Base-by-base conservation (phyloP, 2,888 invertebrate genomes). In the Emmelina monodactyla region DNA sequence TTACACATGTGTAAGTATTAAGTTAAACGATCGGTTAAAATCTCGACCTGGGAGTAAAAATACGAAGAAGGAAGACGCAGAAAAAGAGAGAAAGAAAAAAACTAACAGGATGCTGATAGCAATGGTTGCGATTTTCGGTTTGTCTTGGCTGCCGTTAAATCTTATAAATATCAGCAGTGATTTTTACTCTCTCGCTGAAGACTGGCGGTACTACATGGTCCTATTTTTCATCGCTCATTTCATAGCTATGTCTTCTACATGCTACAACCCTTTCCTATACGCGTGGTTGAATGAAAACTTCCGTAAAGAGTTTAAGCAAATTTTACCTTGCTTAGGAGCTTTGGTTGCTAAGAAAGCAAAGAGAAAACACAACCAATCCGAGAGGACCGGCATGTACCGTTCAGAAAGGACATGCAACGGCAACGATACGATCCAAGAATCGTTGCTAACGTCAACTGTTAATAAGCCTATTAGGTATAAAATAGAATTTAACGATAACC, bases 201-300 rank as follows among this genome's bases (percentile, higher is more conserved):
- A 82, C 49, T 88, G 89, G 87, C 79, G 76, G 31, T 89, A 88
- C 59, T 91, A 89, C 61, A 86, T 87, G 62, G 75, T 91, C 33
- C 79, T 87, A 44, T 95, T 92, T 62, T 89, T 94, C 61, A 65
- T 88, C 40, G 85, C 89, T 3, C 95, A 95, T 61, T 87, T 92
- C 39, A 84, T 94, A 45, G 95, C 95, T 22, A 94, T 95, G 94
- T 92, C 92, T 53, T 94, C 94, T 38, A 94, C 92, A 2, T 93
- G 94, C 64, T 96, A 96, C 82, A 96, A 96, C 64, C 94, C 94
- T 0, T 92, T 96, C 60, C 82, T 96, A 10, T 96, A 96, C 72
- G 95, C 95, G 12, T 96, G 95, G 94, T 84, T 96, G 66, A 97
- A 96, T 68, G 95, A 94, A 48, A 94, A 93, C 71, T 95, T 95